phyloP scores from a whole-genome alignment of 2,888 invertebrate species.

The Parapristionchus giblindavisi region DNA sequence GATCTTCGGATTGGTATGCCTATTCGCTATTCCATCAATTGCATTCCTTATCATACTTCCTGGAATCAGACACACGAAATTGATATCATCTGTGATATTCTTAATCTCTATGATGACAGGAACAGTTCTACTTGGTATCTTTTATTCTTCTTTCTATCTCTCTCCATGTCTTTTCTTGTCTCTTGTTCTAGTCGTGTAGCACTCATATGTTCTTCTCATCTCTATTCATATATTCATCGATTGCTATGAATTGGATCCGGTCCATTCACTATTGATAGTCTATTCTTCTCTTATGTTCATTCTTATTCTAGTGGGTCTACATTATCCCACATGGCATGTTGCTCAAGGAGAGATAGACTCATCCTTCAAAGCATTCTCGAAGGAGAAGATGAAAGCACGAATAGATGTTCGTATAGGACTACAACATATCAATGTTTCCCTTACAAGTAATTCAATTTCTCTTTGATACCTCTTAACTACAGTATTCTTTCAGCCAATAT shows the following conservation, averaged over 20 bases:
- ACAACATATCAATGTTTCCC: conserved; percentile 28
- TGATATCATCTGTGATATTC: conserved; percentile 54
- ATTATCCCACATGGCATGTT: conserved; percentile 38
- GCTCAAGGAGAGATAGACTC: conserved; percentile 20
- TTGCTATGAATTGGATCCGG: conserved; percentile 16
- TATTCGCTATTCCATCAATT: conserved; percentile 69
- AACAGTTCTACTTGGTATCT: conserved; percentile 87
- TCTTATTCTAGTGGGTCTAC: conserved; percentile 34
- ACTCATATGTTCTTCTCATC: conserved; percentile 34
- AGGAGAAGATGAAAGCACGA: conserved; percentile 10
- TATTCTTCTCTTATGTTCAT: not conserved
- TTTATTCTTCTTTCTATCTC: conserved; percentile 4
- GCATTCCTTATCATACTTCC: conserved; percentile 96
- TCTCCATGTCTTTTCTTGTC: no score
- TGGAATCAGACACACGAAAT: conserved; percentile 75
- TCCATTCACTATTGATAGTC: not conserved
- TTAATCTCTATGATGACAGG: conserved; percentile 85
- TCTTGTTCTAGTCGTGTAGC: conserved; percentile 35
- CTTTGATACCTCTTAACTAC: conserved; percentile 9
- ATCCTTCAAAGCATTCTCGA: conserved; percentile 33
- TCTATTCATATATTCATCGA: conserved; percentile 21
- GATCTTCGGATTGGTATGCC: conserved; percentile 37
- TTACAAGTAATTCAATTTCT: conserved; percentile 8
- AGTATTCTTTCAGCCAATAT: conserved; percentile 17
- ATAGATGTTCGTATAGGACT: conserved; percentile 37